Conservation (phyloP, 2,888 invertebrate species). For the Tribolium freemani region DNA sequence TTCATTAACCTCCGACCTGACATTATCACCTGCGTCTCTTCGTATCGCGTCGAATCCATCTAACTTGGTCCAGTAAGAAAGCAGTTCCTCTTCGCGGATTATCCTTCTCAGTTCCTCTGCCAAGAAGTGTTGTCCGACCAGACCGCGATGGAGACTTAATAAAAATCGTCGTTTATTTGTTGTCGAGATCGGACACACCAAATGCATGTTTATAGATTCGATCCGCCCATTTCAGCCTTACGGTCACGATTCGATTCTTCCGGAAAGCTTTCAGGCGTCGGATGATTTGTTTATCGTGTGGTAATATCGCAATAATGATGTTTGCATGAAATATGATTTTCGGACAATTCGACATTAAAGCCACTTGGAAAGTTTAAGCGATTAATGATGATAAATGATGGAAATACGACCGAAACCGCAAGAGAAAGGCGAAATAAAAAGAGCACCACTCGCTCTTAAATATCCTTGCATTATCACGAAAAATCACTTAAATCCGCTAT, state of each 20-base stretch:
- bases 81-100: slow-evolving; percentile 1
- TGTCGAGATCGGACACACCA: slow-evolving; percentile 49
- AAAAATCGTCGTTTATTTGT: slow-evolving; percentile 40
- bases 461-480: too few species aligned
- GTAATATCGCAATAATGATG: slow-evolving; percentile 45
- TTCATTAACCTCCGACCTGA: slow-evolving; percentile 61
- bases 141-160: slow-evolving; percentile 22
- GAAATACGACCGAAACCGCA: background rate
- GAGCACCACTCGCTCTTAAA: too few species aligned
- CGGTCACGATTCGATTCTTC: slow-evolving; percentile 52
- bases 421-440: too few species aligned
- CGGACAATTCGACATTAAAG: background rate
- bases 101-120: slow-evolving; percentile 9
- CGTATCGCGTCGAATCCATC: slow-evolving; percentile 43
- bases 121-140: background rate
- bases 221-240: slow-evolving; percentile 49
- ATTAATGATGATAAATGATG: slow-evolving; percentile 38
- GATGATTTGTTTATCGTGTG: slow-evolving; percentile 46
- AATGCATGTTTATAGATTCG: slow-evolving; percentile 54
- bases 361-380: slow-evolving; percentile 4
- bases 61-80: slow-evolving; percentile 29
- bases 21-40: slow-evolving; percentile 58
- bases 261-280: slow-evolving; percentile 43
- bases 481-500: too few species aligned
- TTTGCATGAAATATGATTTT: slow-evolving; percentile 5